These are phyloP conservation scores for Harpalus rufipes DNA, from an alignment of 2,888 invertebrate species.

Conservation along the genomic window DNA sequence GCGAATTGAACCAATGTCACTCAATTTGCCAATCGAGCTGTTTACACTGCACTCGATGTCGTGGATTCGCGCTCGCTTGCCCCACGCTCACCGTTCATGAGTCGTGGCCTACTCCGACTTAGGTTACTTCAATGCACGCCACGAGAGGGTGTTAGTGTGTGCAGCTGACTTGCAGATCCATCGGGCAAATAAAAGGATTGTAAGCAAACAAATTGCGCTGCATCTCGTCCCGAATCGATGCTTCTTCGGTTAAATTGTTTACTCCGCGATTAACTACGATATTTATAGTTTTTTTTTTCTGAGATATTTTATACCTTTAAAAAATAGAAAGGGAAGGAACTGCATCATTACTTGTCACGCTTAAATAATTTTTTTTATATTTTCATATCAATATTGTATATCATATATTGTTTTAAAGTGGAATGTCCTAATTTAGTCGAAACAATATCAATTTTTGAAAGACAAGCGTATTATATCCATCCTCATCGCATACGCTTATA, in stretches of 20 bases:
- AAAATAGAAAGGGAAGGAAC: background rate
- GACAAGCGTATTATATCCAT: too few species aligned
- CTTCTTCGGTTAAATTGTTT: slow-evolving; percentile 11
- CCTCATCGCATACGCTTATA: too few species aligned
- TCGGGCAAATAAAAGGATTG: slow-evolving; percentile 47
- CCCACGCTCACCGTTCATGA: slow-evolving; percentile 15
- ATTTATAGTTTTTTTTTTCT: background rate
- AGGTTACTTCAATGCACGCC: slow-evolving; percentile 18
- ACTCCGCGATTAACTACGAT: background rate
- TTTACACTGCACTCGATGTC: slow-evolving; percentile 58
- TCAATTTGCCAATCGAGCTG: slow-evolving; percentile 60
- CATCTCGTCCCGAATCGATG: background rate
- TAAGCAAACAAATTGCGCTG: slow-evolving; percentile 47
- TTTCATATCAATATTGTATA: too few species aligned
- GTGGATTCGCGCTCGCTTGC: slow-evolving; percentile 18
- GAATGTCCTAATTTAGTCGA: too few species aligned
- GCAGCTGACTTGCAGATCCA: slow-evolving; percentile 50
- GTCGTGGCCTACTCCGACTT: slow-evolving; percentile 41
- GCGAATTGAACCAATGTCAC: slow-evolving; percentile 59
- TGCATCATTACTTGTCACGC: too few species aligned
- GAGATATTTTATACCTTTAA: background rate
- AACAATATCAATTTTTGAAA: too few species aligned
- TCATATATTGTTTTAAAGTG: too few species aligned
- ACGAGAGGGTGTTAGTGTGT: slow-evolving; percentile 14
- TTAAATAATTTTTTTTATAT: too few species aligned